These are phyloP conservation scores for Myotis daubentonii DNA, from an alignment of 2,797 vertebrate species.

Conservation along the genomic window DNA sequence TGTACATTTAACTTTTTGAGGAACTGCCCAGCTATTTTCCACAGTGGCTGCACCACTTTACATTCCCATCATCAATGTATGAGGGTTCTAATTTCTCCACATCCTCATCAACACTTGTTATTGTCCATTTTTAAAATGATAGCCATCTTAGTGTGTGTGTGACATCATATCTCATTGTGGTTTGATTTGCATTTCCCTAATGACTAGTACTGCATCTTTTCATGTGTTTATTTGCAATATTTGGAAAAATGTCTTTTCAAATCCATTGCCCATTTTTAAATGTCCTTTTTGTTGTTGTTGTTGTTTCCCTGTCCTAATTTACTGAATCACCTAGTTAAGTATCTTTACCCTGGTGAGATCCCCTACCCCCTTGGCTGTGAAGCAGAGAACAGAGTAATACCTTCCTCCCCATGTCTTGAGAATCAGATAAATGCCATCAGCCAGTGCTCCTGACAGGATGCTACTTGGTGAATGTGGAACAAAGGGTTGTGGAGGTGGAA, in stretches of 20 bases:
- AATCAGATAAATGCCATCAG: background rate
- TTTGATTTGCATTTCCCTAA: background rate
- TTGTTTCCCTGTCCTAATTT: background rate
- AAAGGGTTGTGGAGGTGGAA: background rate
- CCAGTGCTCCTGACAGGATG: background rate
- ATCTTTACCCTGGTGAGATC: background rate
- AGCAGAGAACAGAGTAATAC: background rate
- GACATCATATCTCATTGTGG: background rate
- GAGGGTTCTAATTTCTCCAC: background rate
- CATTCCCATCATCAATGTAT: fast-evolving
- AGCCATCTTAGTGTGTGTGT: background rate
- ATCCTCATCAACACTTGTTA: background rate
- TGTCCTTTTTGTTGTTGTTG: background rate
- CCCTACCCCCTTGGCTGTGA: background rate
- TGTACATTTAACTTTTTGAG: background rate
- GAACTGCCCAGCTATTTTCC: background rate
- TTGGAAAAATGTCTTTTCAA: background rate
- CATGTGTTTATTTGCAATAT: background rate
- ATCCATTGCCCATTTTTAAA: background rate
- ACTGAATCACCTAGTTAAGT: background rate
- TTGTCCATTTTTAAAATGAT: background rate
- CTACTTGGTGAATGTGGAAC: background rate
- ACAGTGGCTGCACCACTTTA: fast-evolving
- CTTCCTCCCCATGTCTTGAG: background rate
- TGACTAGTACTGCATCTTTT: background rate